Percentiles rank a stretch among this genome's conserved stretches.
Conservation (phyloP, 2,888 invertebrate species). For the Podabrus alpinus region DNA sequence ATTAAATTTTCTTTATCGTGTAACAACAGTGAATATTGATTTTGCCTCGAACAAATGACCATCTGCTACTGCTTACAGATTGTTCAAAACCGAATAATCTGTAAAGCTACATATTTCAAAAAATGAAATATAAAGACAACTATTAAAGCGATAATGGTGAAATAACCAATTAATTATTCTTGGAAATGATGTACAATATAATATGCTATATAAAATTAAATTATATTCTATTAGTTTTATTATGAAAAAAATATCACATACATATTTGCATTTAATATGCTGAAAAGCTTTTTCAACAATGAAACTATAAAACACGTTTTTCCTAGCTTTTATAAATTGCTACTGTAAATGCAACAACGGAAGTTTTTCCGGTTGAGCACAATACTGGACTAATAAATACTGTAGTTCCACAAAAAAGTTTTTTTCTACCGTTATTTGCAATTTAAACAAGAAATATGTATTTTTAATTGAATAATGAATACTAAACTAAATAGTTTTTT, state of each 20-base stretch:
- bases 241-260: background rate
- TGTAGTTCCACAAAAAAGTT: background rate
- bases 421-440: background rate
- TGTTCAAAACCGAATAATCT: constrained; percentile 1
- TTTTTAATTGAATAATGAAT: background rate
- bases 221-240: background rate
- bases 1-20: background rate
- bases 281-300: background rate
- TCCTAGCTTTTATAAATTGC: background rate
- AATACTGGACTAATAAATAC: background rate
- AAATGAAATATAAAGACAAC: background rate
- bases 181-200: background rate
- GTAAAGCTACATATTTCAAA: background rate
- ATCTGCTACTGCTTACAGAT: constrained; percentile 1
- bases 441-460: background rate
- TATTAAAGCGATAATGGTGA: background rate
- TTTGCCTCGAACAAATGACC: background rate
- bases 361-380: background rate
- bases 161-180: background rate
- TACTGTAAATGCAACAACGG: background rate
- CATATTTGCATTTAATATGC: background rate
- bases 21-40: constrained; percentile 1
- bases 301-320: background rate
- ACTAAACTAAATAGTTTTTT: background rate
- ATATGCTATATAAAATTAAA: background rate